Evolutionary conservation across 2,113 vertebrate genomes (phyloP).

Genomic region (Illadopsis cleaveri): DNA sequence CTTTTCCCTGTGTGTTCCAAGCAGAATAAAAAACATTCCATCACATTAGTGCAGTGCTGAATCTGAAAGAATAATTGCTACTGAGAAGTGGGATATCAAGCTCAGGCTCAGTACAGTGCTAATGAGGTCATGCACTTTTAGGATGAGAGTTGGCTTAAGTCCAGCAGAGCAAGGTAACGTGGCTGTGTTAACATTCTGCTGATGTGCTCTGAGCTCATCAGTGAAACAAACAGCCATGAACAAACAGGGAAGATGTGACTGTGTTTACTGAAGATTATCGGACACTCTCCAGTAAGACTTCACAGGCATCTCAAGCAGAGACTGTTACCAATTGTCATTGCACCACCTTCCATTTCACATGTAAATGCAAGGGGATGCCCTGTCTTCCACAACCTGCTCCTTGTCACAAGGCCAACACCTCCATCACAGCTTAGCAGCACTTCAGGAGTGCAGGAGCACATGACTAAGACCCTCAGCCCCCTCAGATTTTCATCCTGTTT

Average conservation of each 20-base stretch:
- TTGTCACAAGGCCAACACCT: neutral
- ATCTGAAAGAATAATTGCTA: neutral
- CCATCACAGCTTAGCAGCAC: neutral
- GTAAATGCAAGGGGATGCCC: neutral
- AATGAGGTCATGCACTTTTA: neutral
- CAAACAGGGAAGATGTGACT: neutral
- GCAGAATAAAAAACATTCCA: neutral
- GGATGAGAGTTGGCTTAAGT: neutral
- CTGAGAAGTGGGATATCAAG: neutral
- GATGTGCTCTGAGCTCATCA: neutral
- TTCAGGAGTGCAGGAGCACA: neutral
- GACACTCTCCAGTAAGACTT: neutral
- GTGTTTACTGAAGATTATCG: neutral
- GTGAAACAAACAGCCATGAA: neutral
- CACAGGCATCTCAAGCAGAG: neutral
- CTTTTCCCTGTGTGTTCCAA: neutral
- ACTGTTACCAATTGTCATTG: neutral
- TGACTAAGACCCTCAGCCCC: neutral
- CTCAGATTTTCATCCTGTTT: neutral
- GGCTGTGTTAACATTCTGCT: accelerated
- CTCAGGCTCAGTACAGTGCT: neutral
- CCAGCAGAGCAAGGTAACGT: neutral
- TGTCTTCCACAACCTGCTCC: neutral
- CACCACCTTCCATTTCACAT: neutral
- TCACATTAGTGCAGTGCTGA: neutral